Percentiles rank a stretch among this genome's conserved stretches.
Conservation (phyloP, 2,797 vertebrate genomes). For the Lepidocolaptes lacrymiger region DNA sequence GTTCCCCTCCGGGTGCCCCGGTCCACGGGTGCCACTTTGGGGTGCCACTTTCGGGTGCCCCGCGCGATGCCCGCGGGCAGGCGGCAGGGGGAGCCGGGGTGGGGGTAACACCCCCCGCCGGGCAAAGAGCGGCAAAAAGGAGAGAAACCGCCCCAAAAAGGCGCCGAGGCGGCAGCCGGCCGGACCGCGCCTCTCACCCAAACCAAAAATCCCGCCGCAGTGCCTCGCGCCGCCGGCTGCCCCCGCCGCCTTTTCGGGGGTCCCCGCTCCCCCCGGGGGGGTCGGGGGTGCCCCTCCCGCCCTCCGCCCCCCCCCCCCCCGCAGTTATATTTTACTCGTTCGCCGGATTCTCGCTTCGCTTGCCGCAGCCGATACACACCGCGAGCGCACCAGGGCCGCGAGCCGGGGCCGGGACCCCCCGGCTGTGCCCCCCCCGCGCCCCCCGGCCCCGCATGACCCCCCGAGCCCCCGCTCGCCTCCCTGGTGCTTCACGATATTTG, state of each 20-base stretch:
- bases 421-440: background rate
- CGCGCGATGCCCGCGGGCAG: background rate
- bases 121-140: slow-evolving; percentile 7
- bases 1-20: background rate
- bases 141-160: slow-evolving; percentile 15
- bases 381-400: background rate
- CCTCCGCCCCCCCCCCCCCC: background rate
- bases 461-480: slow-evolving; percentile 31
- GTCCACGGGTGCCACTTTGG: background rate
- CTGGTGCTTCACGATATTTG: slow-evolving; percentile 85
- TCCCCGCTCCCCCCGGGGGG: background rate
- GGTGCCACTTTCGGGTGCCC: background rate
- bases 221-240: slow-evolving; percentile 47
- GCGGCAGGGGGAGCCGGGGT: background rate
- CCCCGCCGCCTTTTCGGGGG: background rate
- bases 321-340: slow-evolving; percentile 82
- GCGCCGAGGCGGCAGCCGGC: slow-evolving; percentile 22
- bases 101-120: background rate
- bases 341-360: slow-evolving; percentile 81
- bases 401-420: background rate
- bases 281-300: background rate
- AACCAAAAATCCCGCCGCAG: slow-evolving; percentile 41
- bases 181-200: background rate
- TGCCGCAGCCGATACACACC: slow-evolving; percentile 55
- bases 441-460: background rate